These are phyloP conservation scores for Centroberyx gerrardi DNA, from an alignment of 2,797 vertebrate species.

Conservation along the genomic window DNA sequence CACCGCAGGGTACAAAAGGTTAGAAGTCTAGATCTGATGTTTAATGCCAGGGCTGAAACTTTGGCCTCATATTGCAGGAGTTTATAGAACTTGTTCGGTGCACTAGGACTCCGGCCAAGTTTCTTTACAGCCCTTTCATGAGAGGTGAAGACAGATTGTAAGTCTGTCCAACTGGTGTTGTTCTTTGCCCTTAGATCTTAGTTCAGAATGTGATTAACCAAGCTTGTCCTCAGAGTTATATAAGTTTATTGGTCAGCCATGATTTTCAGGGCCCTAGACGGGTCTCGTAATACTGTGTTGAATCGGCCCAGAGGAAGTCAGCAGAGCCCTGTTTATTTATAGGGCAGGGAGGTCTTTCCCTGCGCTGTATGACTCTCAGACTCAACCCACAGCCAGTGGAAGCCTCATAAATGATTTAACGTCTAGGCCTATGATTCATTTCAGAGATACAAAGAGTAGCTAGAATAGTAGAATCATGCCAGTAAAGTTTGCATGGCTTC, in stretches of 20 bases:
- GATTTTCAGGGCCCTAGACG: slow-evolving; percentile 26
- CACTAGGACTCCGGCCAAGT: no score
- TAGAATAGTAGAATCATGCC: slow-evolving; percentile 30
- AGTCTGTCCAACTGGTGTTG: not conserved
- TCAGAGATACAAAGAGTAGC: slow-evolving; percentile 46
- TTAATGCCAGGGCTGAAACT: not conserved
- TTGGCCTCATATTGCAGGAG: slow-evolving; percentile 32
- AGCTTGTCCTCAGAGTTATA: slow-evolving; percentile 42
- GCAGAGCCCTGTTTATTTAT: slow-evolving; percentile 74
- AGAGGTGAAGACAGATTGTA: slow-evolving; percentile 28
- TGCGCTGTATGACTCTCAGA: slow-evolving; percentile 46
- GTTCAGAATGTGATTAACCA: slow-evolving; percentile 44
- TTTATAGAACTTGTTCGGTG: slow-evolving; percentile 36
- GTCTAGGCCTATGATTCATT: slow-evolving; percentile 65
- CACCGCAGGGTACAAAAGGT: not conserved
- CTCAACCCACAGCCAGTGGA: slow-evolving; percentile 58
- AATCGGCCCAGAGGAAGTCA: slow-evolving; percentile 67
- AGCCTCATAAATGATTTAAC: slow-evolving; percentile 74
- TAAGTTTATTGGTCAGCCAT: slow-evolving; percentile 44
- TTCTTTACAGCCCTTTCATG: slow-evolving; percentile 42
- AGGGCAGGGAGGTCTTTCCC: slow-evolving; percentile 69
- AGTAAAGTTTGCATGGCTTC: slow-evolving; percentile 52
- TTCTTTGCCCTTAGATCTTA: slow-evolving; percentile 40
- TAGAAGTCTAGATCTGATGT: no score
- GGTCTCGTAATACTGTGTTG: slow-evolving; percentile 45